Percentiles rank a stretch among this genome's conserved stretches.
Evolutionary conservation across 2,113 vertebrate species (phyloP).

Genomic region (Colius striatus): DNA sequence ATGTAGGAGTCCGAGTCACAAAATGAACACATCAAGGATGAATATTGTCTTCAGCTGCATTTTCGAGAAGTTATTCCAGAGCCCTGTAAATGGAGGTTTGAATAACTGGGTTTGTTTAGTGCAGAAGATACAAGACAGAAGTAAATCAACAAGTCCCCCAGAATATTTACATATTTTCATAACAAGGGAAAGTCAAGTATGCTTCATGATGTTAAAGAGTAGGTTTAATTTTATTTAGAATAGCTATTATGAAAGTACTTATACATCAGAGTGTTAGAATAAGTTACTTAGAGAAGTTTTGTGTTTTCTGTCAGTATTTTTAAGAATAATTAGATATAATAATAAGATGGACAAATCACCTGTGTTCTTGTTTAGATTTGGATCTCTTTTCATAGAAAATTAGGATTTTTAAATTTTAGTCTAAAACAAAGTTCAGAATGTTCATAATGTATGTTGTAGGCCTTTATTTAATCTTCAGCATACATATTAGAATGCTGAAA

Average conservation of each 20-base stretch:
- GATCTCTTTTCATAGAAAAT: not conserved
- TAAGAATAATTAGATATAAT: not conserved
- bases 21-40: not conserved
- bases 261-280: not conserved
- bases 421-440: not conserved
- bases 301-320: not conserved
- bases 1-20: not conserved
- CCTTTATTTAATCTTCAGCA: not conserved
- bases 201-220: not conserved
- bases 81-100: not conserved
- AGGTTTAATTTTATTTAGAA: not conserved
- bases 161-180: not conserved
- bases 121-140: not conserved
- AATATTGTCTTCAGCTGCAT: not conserved
- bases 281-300: not conserved
- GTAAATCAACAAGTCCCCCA: not conserved
- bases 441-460: not conserved
- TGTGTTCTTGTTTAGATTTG: not conserved
- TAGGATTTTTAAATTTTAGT: not conserved
- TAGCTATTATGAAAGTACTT: not conserved
- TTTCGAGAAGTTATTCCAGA: not conserved
- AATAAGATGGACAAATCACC: not conserved
- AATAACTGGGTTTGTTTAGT: accelerated
- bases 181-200: not conserved
- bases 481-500: not conserved